Conservation (phyloP, 2,888 invertebrate species). For the Tortrix viridana region DNA sequence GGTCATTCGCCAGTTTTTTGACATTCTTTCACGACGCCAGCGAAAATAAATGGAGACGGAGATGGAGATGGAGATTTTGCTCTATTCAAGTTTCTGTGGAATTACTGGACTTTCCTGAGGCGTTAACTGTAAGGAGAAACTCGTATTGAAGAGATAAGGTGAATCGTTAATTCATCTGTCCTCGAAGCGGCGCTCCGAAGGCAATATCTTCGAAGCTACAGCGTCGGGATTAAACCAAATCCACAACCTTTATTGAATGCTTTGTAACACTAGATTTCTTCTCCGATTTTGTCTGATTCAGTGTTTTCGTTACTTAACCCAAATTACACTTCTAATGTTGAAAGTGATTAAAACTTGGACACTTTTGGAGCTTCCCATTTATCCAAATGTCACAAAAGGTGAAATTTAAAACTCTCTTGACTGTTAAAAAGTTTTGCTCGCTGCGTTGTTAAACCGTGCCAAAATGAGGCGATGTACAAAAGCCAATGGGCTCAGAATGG, state of each 20-base stretch:
- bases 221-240: slow-evolving; percentile 13
- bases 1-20: slow-evolving; percentile 17
- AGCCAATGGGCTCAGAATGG: neutral
- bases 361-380: slow-evolving; percentile 7
- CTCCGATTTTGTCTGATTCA: slow-evolving; percentile 11
- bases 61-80: slow-evolving; percentile 7
- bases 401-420: slow-evolving; percentile 5
- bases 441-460: neutral
- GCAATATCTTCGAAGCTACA: neutral
- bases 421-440: neutral
- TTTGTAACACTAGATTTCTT: slow-evolving; percentile 9
- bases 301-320: slow-evolving; percentile 3
- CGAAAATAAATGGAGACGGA: slow-evolving; percentile 18
- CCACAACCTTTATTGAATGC: slow-evolving; percentile 14
- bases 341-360: slow-evolving; percentile 20
- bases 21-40: slow-evolving; percentile 23
- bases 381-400: slow-evolving; percentile 12
- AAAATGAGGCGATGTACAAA: neutral
- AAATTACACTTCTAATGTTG: slow-evolving; percentile 7
- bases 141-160: slow-evolving; percentile 21
- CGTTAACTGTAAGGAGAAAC: slow-evolving; percentile 6
- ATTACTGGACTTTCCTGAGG: slow-evolving; percentile 16
- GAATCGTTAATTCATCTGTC: slow-evolving; percentile 13
- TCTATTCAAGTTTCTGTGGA: slow-evolving; percentile 15
- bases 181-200: too few relatives aligned